A percentile compares a stretch with the other conserved stretches of the same genome.
Evolutionary conservation across 2,888 invertebrate genomes (phyloP).

Genomic region (Drosophila emarginata): DNA sequence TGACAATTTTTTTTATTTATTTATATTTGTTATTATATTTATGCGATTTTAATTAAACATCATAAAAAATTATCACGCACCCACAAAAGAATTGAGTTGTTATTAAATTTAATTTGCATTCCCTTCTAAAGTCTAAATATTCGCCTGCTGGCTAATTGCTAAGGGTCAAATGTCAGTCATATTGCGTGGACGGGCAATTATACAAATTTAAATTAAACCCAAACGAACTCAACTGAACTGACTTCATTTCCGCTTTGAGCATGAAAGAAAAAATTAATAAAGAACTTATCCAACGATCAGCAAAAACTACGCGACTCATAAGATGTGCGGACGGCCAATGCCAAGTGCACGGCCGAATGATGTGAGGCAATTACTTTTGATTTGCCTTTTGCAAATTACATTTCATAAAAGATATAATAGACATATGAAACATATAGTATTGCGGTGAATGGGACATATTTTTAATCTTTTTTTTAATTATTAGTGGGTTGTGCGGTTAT

Average conservation of each 20-base stretch:
- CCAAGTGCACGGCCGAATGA: slow-evolving; percentile 64
- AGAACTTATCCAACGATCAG: not conserved
- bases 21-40: slow-evolving; percentile 32
- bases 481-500: too few species aligned
- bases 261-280: not conserved
- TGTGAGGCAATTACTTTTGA: slow-evolving; percentile 69
- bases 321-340: slow-evolving; percentile 49
- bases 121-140: not conserved
- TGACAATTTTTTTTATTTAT: slow-evolving; percentile 37
- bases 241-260: slow-evolving; percentile 64
- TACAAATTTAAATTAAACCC: slow-evolving; percentile 22
- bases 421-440: not conserved
- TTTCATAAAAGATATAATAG: slow-evolving; percentile 19
- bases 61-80: slow-evolving; percentile 43
- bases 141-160: slow-evolving; percentile 48
- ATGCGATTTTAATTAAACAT: slow-evolving; percentile 49
- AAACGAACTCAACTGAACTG: slow-evolving; percentile 29
- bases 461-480: too few species aligned
- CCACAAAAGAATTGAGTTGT: slow-evolving; percentile 15
- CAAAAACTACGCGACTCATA: slow-evolving; percentile 19
- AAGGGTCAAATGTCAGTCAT: slow-evolving; percentile 54
- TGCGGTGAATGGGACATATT: not conserved
- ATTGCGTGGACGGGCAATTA: slow-evolving; percentile 63
- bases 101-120: not conserved
- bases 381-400: slow-evolving; percentile 58